Percentiles rank a stretch among this genome's conserved stretches.
These are phyloP conservation scores for Exocentrus adspersus DNA, from an alignment of 2,888 invertebrate species.

Conservation along the genomic window DNA sequence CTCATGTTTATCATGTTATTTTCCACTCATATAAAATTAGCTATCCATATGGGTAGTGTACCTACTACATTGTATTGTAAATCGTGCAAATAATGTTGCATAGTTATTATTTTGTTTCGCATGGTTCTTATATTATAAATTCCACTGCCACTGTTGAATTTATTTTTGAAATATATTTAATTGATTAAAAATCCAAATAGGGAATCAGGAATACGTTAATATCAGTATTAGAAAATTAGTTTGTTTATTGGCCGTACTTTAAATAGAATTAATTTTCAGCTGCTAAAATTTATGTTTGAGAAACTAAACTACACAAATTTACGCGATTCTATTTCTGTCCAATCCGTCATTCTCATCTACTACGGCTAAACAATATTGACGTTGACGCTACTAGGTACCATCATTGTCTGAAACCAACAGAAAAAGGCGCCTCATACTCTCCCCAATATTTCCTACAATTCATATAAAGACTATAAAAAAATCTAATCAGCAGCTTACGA, in stretches of 20 bases:
- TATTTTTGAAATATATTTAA: too few relatives aligned
- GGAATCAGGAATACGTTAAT: not conserved
- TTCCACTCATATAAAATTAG: too few relatives aligned
- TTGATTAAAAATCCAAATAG: too few relatives aligned
- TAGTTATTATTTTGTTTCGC: too few relatives aligned
- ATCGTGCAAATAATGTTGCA: too few relatives aligned
- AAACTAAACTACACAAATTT: slow-evolving; percentile 42
- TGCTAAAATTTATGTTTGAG: slow-evolving; percentile 35
- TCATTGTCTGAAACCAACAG: slow-evolving; percentile 13
- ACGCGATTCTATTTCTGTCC: slow-evolving; percentile 45
- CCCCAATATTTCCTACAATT: not conserved
- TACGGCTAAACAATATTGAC: slow-evolving; percentile 22
- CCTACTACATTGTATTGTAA: too few relatives aligned
- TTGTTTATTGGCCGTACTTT: slow-evolving; percentile 35
- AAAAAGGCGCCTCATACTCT: not conserved
- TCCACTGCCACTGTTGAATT: too few relatives aligned
- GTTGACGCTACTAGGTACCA: slow-evolving; percentile 13
- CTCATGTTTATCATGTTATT: too few relatives aligned
- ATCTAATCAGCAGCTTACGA: too few relatives aligned
- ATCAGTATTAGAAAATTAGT: slow-evolving; percentile 26
- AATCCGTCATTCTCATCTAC: slow-evolving; percentile 41
- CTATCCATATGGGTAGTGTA: too few relatives aligned
- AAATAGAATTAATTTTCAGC: slow-evolving; percentile 37
- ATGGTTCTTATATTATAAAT: too few relatives aligned
- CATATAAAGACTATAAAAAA: not conserved